These are phyloP conservation scores for Pelosia muscerda DNA, from an alignment of 2,888 invertebrate species.

Conservation along the genomic window DNA sequence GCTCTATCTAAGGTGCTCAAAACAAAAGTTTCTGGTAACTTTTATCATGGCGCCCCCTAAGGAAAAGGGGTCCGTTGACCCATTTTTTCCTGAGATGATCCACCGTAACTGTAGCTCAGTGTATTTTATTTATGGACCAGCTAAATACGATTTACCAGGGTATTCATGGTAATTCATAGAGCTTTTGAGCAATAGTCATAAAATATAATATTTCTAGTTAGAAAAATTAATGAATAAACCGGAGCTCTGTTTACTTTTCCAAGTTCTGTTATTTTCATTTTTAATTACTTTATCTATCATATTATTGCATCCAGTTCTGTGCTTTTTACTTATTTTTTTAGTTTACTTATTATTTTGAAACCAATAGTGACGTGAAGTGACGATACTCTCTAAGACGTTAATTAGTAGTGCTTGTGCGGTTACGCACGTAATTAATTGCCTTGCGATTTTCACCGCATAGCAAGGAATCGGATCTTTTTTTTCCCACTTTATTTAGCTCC, in stretches of 20 bases:
- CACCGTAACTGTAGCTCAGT: conserved; percentile 52
- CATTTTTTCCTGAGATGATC: conserved; percentile 80
- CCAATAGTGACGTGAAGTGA: no score
- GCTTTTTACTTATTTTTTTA: no score
- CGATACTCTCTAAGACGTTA: no score
- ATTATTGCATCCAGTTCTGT: no score
- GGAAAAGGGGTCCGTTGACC: conserved; percentile 78
- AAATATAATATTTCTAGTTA: neutral
- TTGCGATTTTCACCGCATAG: no score
- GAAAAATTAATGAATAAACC: neutral
- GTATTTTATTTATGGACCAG: conserved; percentile 38
- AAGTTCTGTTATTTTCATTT: no score
- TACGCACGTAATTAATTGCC: no score
- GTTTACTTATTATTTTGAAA: no score
- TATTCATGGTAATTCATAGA: neutral
- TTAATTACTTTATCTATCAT: no score
- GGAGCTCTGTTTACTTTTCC: neutral
- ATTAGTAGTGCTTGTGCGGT: no score
- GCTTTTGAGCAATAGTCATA: neutral
- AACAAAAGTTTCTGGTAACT: conserved; percentile 83
- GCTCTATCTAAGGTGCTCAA: conserved; percentile 76
- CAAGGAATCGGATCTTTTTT: no score
- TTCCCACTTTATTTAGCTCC: no score
- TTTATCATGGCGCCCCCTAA: conserved; percentile 77
- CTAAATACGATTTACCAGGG: conserved; percentile 7